Base-by-base conservation (phyloP, 1,140 invertebrate genomes). In the Spodoptera litura region DNA sequence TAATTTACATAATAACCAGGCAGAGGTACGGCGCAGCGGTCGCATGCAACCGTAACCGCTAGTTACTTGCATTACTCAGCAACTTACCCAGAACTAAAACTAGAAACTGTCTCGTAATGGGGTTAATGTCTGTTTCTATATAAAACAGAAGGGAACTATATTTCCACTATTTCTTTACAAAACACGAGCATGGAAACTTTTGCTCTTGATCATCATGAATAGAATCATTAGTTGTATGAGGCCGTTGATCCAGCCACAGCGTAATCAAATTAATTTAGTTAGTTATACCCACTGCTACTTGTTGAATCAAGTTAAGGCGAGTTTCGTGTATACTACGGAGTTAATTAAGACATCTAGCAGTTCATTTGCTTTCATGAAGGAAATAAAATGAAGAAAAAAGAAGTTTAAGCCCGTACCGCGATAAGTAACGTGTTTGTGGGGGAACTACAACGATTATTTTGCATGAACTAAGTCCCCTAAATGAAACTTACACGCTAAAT, bases 1-100 rank as follows among this genome's bases (percentile, higher is more conserved):
- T 81, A 82, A 91, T 93, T 90, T 91, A 85, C 89, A 91, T 90
- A 90, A 91, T 89, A 90, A 91, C 85, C 81, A 55, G 73, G 56
- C 44, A 71, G 56, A 70, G 25, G 52, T 31, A 58, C 3, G 38
- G 44, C 59, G 20, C 59, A 35, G 62, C 38, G 78, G 66, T 76
- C 56, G 56, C 59, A 78, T 78, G 75, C 71, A 78, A 78, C 59
- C 64, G 74, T 75, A 79, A 75, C 73, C 73, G 49, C 53, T 64
- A 62, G 44, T 75, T 62, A 75, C 59, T 64, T 35, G 73, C 73
- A 75, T 62, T 62, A 74, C 44, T 71, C 53, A 74, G 64, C 70
- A 56, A 72, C 44, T 68, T 31, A 10, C 70, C 4, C 25, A 10
- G 9, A 72, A 72, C 53, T 56, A 72, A 72, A 56, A 72, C 53